Evolutionary conservation across 2,797 vertebrate genomes (phyloP), one percentile per base, ranked within the genome.

Genomic region (Sitta carolinensis): DNA sequence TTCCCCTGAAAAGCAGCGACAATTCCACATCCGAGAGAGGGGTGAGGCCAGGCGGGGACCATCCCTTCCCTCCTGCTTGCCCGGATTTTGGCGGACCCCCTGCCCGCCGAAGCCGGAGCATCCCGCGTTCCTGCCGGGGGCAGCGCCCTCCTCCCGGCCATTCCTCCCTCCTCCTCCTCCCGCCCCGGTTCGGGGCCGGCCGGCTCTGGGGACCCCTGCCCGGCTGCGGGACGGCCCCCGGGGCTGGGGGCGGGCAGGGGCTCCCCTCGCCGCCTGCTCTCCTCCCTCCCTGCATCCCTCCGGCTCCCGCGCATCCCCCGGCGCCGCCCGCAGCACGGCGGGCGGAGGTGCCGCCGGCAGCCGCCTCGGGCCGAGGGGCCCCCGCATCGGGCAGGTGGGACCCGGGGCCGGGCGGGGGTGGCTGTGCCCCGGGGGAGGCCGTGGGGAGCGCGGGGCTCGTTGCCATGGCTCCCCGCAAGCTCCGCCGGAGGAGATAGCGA

Each of bases 391-490:
- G 90, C 87, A 89, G 93, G 95, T 72, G 85, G 66, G 91, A 72
- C 4, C 30, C 38, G 54, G 52, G 55, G 51, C 22, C 70, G 55
- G 54, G 26, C 23, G 21, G 22, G 55, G 21, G 47, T 2, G 55
- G 69, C n/a, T 2, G 36, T 8, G 50, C 29, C 54, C 75, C 62
- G 30, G 48, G 80, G 36, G 40, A 67, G 62, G 70, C 83, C 45
- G 87, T 16, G 89, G 95, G 91, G 87, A 82, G 80, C n/a, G 52
- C 34, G 85, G 95, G 95, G 63, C 62, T 82, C 81, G 98, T 97
- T 98, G 96, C 97, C 96, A 98, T 98, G 97, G 94, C 92, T 96
- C 81, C 96, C 96, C 85, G 72, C 94, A 96, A 95, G 97, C 97
- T 22, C 81, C 76, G 95, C 91, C 59, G 70, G 42, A 84, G 95